Evolutionary conservation across 1,140 invertebrate species (phyloP), one percentile per base, ranked within the genome.

Genomic region (Babylonia areolata): DNA sequence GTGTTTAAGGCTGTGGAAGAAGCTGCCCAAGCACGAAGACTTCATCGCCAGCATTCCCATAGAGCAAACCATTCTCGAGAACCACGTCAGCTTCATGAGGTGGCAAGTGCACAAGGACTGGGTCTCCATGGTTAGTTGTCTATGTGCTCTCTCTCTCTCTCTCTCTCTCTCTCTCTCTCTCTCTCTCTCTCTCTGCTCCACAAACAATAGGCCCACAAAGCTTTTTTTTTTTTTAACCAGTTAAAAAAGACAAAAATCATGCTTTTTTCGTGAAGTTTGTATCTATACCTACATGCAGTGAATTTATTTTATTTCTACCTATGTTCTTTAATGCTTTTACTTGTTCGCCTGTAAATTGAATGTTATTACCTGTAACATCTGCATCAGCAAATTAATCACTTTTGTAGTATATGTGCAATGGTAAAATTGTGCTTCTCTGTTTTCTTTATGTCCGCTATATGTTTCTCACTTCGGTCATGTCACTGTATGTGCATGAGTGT

Each of bases 31-130:
- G 39, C 54, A 82, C 81, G 81, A 82, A 37, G 54, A 64, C 54
- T 82, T 69, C 37, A 84, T 73, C 28, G 37, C 64, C 37, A 84
- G 37, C 39, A 73, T 84, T 0, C 69, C 64, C 54, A n/a, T 84
- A 17, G 81, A 73, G 28, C 58, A 31, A 35, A 69, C 81, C 11
- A 35, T 84, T 0, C 5, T 5, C 1, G 69, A 84, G 2, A 20
- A 46, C 17, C 15, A 71, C 39, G 46, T 84, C n/a, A 23, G 3
- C 35, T 84, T 84, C 81, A 42, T n/a, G 35, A 37, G 81, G 54
- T 84, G 58, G 58, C 81, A 84, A 9, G 81, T 84, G 17, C 81
- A 84, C 69, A 40, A 73, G 2, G 81, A 84, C 81, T 84, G 81
- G 81, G 58, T 84, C 15, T 20, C 42, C 37, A 71, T 73, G 81